Evolutionary conservation across 2,797 vertebrate species (phyloP).

Genomic region (Cyclura pinguis): DNA sequence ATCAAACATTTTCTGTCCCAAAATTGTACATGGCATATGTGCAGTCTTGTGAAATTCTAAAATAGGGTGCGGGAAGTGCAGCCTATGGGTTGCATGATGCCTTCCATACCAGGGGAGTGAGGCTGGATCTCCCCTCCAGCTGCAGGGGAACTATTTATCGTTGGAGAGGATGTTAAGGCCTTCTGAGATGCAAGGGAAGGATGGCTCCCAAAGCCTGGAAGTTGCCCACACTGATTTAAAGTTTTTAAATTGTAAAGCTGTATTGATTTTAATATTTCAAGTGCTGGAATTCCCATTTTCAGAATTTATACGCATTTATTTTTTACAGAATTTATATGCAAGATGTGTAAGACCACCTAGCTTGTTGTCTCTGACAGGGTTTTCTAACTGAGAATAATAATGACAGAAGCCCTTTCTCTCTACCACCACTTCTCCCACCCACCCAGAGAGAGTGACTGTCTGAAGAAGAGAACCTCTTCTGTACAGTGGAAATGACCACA

Average conservation of each 20-base stretch:
- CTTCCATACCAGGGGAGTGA: no score
- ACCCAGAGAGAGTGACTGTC: not conserved
- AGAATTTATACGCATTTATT: not conserved
- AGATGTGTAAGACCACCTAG: not conserved
- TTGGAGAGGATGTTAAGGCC: no score
- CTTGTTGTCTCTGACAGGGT: not conserved
- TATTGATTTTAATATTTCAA: not conserved
- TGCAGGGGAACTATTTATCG: no score
- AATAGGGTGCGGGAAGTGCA: no score
- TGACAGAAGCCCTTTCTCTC: not conserved
- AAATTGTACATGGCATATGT: not conserved
- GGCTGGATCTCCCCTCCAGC: no score
- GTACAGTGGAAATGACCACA: not conserved
- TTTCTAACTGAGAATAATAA: not conserved
- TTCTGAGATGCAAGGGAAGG: no score
- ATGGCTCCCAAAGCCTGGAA: no score
- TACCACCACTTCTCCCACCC: not conserved
- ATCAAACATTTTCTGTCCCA: not conserved
- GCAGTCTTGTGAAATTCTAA: not conserved
- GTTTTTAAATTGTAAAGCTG: not conserved
- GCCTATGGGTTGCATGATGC: no score
- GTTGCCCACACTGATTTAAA: no score
- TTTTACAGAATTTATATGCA: not conserved
- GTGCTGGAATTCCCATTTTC: not conserved
- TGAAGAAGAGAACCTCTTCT: not conserved